phyloP scores from a whole-genome alignment of 2,797 vertebrate species.

The Rhinella marina region DNA sequence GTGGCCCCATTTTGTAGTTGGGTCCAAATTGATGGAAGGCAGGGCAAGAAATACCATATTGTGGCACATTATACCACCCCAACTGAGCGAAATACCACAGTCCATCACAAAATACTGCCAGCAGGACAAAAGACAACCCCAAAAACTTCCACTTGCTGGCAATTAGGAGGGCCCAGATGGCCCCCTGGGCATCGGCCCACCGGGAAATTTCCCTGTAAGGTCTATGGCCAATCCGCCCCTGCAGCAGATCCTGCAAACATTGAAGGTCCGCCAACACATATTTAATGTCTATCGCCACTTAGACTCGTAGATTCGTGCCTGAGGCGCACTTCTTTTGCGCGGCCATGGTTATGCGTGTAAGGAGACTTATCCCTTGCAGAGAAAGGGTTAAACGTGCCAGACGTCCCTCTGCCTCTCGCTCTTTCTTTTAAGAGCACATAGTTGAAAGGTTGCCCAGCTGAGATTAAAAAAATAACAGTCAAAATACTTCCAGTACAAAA shows the following conservation, averaged over 20 bases:
- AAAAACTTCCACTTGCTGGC: no score
- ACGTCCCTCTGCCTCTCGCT: conserved; percentile 39
- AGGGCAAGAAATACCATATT: no score
- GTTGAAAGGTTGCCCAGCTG: conserved; percentile 62
- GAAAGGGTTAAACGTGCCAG: conserved; percentile 56
- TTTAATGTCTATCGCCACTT: neutral
- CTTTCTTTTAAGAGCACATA: conserved; percentile 61
- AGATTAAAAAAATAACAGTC: conserved; percentile 60
- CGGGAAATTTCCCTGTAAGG: no score
- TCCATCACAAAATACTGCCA: no score
- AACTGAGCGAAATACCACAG: no score
- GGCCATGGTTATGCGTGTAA: conserved; percentile 5
- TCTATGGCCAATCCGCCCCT: no score
- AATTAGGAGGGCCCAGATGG: no score
- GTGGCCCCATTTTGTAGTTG: no score
- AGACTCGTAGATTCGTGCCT: neutral
- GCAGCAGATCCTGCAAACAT: neutral
- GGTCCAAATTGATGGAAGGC: no score
- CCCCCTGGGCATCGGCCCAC: no score
- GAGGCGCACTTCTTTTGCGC: neutral
- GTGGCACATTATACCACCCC: no score
- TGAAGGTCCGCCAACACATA: neutral
- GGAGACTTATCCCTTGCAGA: neutral
- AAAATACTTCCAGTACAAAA: conserved; percentile 59
- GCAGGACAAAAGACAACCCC: no score